These are phyloP conservation scores for Brachyhypopomus gauderio DNA, from an alignment of 2,113 vertebrate genomes.

Conservation along the genomic window DNA sequence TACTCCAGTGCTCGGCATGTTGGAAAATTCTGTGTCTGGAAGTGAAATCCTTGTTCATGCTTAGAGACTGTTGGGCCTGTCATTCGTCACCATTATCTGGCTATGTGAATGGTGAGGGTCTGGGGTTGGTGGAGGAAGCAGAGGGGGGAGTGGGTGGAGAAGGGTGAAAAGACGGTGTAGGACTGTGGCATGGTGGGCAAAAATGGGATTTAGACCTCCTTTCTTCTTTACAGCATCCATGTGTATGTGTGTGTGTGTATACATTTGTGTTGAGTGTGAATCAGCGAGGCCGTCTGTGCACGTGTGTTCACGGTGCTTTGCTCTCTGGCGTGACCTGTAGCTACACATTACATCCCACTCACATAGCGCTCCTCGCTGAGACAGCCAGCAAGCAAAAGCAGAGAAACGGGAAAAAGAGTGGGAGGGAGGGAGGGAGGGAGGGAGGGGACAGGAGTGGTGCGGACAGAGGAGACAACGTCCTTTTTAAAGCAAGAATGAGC, in stretches of 20 bases:
- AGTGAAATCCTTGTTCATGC: background rate
- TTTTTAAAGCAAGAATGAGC: background rate
- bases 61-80: background rate
- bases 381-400: conserved; percentile 1
- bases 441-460: background rate
- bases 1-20: background rate
- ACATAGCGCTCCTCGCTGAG: background rate
- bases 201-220: conserved; percentile 50
- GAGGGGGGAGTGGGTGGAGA: conserved; percentile 9
- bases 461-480: conserved; percentile 3
- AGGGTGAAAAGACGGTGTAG: conserved; percentile 18
- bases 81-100: conserved; percentile 41
- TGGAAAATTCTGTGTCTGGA: background rate
- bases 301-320: background rate
- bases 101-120: conserved; percentile 21
- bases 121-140: conserved; percentile 13
- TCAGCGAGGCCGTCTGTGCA: background rate
- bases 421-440: too few species aligned
- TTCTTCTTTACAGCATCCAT: conserved; percentile 8
- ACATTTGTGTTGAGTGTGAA: background rate
- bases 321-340: conserved; percentile 18
- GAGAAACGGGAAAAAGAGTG: too few species aligned
- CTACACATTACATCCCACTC: conserved; percentile 35
- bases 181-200: conserved; percentile 58
- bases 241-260: background rate